A percentile compares a stretch with the other conserved stretches of the same genome.
These are phyloP conservation scores for Esox lucius DNA, from an alignment of 2,797 vertebrate species.

Conservation along the genomic window DNA sequence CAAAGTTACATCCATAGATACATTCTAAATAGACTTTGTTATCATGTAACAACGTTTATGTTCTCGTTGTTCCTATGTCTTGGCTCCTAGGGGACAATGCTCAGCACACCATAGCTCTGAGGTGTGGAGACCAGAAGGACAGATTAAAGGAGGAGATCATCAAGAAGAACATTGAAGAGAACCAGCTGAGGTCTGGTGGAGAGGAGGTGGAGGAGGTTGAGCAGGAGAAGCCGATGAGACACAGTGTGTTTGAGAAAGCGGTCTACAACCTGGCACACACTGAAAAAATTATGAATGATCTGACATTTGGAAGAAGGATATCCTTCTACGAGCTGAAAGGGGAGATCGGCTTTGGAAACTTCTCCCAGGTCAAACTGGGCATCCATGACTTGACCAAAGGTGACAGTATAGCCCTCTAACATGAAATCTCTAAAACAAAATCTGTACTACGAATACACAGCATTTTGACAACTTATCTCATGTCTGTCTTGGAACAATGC, in stretches of 20 bases:
- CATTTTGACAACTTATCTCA: too few relatives aligned
- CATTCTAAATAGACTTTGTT: too few relatives aligned
- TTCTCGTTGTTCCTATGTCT: too few relatives aligned
- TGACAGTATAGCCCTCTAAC: constrained; percentile 41
- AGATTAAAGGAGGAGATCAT: neutral
- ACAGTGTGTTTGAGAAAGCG: constrained; percentile 61
- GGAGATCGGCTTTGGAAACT: constrained; percentile 74
- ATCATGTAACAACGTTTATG: too few relatives aligned
- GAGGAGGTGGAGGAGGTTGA: neutral
- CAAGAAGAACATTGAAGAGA: constrained; percentile 14
- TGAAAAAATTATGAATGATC: constrained; percentile 63
- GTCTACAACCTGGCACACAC: constrained; percentile 64
- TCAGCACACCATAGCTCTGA: too few relatives aligned
- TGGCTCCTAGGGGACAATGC: too few relatives aligned
- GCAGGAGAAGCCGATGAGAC: constrained; percentile 26
- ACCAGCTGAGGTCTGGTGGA: neutral
- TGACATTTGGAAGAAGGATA: constrained; percentile 65
- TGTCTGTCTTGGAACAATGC: too few relatives aligned
- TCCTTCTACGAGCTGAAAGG: constrained; percentile 74
- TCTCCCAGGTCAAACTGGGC: constrained; percentile 74
- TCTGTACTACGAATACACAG: too few relatives aligned
- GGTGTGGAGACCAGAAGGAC: too few relatives aligned
- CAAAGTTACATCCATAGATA: too few relatives aligned
- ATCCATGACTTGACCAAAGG: constrained; percentile 78
- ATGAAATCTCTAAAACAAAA: too few relatives aligned